Percentiles rank a stretch among this genome's conserved stretches.
phyloP scores from a whole-genome alignment of 2,797 vertebrate species.

The Peromyscus melanophrys region DNA sequence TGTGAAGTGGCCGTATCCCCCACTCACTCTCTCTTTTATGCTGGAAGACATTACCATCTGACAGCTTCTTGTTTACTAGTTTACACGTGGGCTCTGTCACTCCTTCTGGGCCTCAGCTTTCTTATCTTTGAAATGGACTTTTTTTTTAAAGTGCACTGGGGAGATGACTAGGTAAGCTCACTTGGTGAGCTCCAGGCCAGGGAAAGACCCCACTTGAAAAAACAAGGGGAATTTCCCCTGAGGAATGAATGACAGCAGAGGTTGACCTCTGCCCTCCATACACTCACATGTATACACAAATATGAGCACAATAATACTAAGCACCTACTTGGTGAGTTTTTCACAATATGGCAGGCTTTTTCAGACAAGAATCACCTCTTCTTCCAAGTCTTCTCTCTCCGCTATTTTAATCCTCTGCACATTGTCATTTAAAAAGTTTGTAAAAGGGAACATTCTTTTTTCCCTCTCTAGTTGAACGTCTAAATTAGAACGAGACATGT shows the following conservation, averaged over 20 bases:
- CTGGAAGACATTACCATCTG: background rate
- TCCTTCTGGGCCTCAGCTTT: background rate
- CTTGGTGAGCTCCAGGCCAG: background rate
- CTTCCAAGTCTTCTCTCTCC: background rate
- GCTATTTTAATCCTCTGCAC: conserved; percentile 28
- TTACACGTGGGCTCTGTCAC: background rate
- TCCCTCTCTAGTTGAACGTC: background rate
- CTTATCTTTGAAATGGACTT: conserved; percentile 33
- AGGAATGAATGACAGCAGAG: background rate
- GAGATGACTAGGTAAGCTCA: background rate
- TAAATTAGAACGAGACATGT: background rate
- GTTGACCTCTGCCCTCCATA: background rate
- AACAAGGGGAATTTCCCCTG: background rate
- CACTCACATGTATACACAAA: background rate
- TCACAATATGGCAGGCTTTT: conserved; percentile 10
- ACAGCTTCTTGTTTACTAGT: background rate
- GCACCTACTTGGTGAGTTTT: background rate
- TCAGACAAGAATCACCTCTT: background rate
- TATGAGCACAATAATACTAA: background rate
- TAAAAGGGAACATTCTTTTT: background rate
- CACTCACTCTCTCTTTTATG: background rate
- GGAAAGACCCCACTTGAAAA: background rate
- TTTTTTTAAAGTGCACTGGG: background rate
- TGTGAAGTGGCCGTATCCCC: background rate
- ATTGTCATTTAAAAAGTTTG: conserved; percentile 15